A percentile compares a stretch with the other conserved stretches of the same genome.
phyloP scores from a whole-genome alignment of 2,888 invertebrate genomes.

The Cerastis rubricosa region DNA sequence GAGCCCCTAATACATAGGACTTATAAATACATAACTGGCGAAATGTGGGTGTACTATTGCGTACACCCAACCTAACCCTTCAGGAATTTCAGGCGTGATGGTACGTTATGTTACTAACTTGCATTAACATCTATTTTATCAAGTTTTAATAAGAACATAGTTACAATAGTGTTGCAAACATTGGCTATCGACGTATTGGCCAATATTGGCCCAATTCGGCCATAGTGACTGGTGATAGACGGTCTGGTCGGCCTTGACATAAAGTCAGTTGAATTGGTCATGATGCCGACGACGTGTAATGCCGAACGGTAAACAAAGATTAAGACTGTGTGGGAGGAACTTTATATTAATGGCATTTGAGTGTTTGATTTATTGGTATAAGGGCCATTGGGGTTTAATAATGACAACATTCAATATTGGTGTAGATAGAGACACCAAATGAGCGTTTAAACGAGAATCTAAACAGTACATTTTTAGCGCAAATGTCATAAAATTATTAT shows the following conservation, averaged over 20 bases:
- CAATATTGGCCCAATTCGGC: slow-evolving; percentile 54
- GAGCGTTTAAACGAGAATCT: not conserved
- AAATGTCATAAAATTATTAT: too few species aligned
- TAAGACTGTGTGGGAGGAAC: slow-evolving; percentile 36
- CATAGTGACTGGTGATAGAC: slow-evolving; percentile 47
- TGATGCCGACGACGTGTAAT: slow-evolving; percentile 42
- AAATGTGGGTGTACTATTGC: not conserved
- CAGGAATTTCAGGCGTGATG: not conserved
- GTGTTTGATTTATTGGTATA: slow-evolving; percentile 36
- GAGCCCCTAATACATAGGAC: too few species aligned
- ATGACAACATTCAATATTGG: slow-evolving; percentile 8
- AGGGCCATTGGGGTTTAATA: not conserved
- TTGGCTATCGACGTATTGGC: slow-evolving; percentile 43
- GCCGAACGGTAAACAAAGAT: slow-evolving; percentile 50
- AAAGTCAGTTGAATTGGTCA: slow-evolving; percentile 32
- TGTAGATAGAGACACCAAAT: not conserved
- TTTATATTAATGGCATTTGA: slow-evolving; percentile 31
- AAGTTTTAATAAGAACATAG: slow-evolving; percentile 9
- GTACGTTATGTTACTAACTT: not conserved
- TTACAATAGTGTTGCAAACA: slow-evolving; percentile 33
- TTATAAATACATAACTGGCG: too few species aligned
- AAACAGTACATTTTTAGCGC: too few species aligned
- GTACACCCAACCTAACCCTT: too few species aligned
- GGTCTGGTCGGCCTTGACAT: slow-evolving; percentile 62
- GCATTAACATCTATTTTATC: slow-evolving; percentile 7